Conservation (phyloP, 2,113 vertebrate species). For the Hemiprocne comata region DNA sequence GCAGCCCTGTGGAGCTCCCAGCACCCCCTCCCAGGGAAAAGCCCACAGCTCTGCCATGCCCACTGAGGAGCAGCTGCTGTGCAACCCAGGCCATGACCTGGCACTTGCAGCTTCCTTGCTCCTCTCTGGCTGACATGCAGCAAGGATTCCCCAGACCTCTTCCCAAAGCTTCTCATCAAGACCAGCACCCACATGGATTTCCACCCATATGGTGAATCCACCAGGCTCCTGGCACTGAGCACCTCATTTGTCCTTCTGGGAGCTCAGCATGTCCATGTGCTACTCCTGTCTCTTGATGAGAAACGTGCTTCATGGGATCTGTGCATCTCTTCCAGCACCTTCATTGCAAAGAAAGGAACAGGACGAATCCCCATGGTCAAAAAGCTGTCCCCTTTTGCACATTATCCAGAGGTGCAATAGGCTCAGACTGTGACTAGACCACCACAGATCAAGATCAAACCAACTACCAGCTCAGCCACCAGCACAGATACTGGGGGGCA, state of each 20-base stretch:
- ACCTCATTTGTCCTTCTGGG: not conserved
- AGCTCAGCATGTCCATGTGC: not conserved
- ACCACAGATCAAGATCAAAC: not conserved
- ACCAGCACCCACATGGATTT: not conserved
- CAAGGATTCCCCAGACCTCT: not conserved
- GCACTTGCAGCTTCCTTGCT: accelerated
- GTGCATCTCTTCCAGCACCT: not conserved
- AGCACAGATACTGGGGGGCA: not conserved
- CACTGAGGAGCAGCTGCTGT: not conserved
- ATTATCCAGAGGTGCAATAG: not conserved
- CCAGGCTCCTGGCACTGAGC: not conserved
- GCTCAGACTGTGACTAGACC: not conserved
- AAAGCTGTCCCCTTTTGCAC: not conserved
- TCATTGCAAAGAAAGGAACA: not conserved
- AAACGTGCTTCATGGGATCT: not conserved
- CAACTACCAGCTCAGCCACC: not conserved
- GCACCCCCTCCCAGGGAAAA: not conserved
- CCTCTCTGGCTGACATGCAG: not conserved
- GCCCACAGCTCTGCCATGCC: not conserved
- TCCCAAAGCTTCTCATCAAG: not conserved
- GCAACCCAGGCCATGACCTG: accelerated
- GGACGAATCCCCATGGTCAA: not conserved
- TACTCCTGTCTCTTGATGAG: not conserved
- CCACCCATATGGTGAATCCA: not conserved
- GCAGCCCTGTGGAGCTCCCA: not conserved